These are phyloP conservation scores for Trichomycterus rosablanca DNA, from an alignment of 2,113 vertebrate genomes.

Conservation along the genomic window DNA sequence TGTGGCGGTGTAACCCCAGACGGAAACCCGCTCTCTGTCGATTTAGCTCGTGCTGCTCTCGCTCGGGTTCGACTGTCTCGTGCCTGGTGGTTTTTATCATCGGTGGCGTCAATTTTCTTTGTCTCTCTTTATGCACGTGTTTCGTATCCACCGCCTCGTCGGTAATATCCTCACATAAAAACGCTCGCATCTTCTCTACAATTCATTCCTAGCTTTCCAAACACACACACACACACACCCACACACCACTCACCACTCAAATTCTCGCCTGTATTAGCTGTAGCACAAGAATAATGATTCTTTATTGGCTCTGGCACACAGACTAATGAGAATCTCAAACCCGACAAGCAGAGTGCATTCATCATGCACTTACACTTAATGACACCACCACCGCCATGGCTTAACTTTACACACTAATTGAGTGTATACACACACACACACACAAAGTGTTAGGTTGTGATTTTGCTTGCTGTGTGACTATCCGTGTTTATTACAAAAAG, in stretches of 20 bases:
- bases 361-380: conserved; percentile 64
- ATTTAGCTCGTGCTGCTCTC: conserved; percentile 4
- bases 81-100: neutral
- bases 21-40: conserved; percentile 4
- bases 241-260: conserved; percentile 8
- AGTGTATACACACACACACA: neutral
- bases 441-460: conserved; percentile 26
- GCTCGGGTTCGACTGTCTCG: conserved; percentile 5
- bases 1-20: conserved; percentile 3
- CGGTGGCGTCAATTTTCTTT: neutral
- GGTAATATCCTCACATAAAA: neutral
- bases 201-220: neutral
- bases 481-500: conserved; percentile 38
- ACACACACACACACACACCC: conserved; percentile 28
- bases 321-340: conserved; percentile 73
- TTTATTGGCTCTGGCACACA: conserved; percentile 60
- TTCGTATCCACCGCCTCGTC: neutral
- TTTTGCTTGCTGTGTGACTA: conserved; percentile 45
- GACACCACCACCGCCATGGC: conserved; percentile 52
- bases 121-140: conserved; percentile 1
- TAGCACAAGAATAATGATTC: conserved; percentile 61
- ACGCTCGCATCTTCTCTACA: conserved; percentile 1
- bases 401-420: conserved; percentile 44
- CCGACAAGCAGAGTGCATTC: conserved; percentile 67
- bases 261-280: conserved; percentile 46